These are phyloP conservation scores for Agelastica alni DNA, from an alignment of 2,888 invertebrate genomes.

Conservation along the genomic window DNA sequence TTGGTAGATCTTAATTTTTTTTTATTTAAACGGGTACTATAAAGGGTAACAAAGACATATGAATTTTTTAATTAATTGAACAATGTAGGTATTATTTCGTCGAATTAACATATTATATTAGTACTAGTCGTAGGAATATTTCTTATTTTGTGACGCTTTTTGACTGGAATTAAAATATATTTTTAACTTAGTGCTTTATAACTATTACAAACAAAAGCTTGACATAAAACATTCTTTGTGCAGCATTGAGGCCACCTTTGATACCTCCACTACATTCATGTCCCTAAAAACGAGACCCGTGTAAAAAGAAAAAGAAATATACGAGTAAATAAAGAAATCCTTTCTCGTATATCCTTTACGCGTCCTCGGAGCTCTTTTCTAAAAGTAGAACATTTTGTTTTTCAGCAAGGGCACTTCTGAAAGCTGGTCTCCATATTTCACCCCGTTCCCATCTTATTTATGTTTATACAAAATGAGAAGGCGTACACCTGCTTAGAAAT, in stretches of 20 bases:
- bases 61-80: too few species aligned
- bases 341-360: slow-evolving; percentile 9
- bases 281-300: neutral
- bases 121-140: too few species aligned
- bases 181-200: too few species aligned
- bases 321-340: slow-evolving; percentile 19
- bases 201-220: neutral
- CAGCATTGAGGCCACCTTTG: neutral
- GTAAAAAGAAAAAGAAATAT: slow-evolving; percentile 14
- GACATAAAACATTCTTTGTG: neutral
- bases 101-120: too few species aligned
- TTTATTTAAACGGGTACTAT: too few species aligned
- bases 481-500: slow-evolving; percentile 19
- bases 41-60: too few species aligned
- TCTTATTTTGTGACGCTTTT: too few species aligned
- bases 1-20: too few species aligned
- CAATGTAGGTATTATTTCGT: too few species aligned
- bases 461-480: slow-evolving; percentile 26
- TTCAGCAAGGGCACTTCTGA: slow-evolving; percentile 15
- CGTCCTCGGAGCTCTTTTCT: slow-evolving; percentile 16
- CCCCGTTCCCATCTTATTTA: slow-evolving; percentile 9
- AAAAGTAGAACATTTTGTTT: slow-evolving; percentile 23
- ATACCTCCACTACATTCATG: slow-evolving; percentile 1
- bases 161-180: too few species aligned
- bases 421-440: slow-evolving; percentile 24